Percentiles rank a stretch among this genome's conserved stretches.
These are phyloP conservation scores for Probosciger aterrimus DNA, from an alignment of 2,113 vertebrate species.

Conservation along the genomic window DNA sequence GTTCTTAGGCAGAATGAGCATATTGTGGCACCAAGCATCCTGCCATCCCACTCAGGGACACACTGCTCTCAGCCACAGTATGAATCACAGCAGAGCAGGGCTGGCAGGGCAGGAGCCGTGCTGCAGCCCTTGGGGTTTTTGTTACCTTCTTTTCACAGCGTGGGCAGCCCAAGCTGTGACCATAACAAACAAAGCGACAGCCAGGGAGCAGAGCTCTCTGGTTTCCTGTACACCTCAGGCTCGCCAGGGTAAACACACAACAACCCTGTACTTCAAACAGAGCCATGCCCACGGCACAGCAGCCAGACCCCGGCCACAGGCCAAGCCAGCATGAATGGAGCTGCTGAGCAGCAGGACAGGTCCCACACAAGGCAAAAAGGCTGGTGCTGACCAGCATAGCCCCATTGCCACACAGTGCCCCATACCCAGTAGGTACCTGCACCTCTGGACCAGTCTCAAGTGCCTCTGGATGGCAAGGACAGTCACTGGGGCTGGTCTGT, in stretches of 20 bases:
- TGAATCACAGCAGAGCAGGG: not conserved
- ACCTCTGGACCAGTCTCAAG: not conserved
- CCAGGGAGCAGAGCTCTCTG: constrained; percentile 42
- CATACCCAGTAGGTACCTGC: not conserved
- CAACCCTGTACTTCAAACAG: constrained; percentile 7
- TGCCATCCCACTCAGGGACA: accelerated
- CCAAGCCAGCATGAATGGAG: not conserved
- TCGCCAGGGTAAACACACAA: constrained; percentile 59
- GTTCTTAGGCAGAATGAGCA: accelerated
- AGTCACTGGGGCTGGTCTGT: too few species aligned
- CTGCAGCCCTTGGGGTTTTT: not conserved
- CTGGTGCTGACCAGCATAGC: not conserved
- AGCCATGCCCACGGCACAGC: not conserved
- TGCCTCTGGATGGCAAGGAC: not conserved
- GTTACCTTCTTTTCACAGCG: not conserved
- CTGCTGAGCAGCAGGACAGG: not conserved
- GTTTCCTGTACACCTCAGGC: constrained; percentile 56
- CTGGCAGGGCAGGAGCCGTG: accelerated
- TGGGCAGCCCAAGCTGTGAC: not conserved
- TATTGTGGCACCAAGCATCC: accelerated
- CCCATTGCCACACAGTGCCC: not conserved
- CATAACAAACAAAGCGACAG: constrained; percentile 43
- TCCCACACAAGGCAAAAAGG: not conserved
- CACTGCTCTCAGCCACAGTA: not conserved
- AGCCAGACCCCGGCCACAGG: not conserved